Evolutionary conservation across 2,113 vertebrate genomes (phyloP).

Genomic region (Isichthys henryi): DNA sequence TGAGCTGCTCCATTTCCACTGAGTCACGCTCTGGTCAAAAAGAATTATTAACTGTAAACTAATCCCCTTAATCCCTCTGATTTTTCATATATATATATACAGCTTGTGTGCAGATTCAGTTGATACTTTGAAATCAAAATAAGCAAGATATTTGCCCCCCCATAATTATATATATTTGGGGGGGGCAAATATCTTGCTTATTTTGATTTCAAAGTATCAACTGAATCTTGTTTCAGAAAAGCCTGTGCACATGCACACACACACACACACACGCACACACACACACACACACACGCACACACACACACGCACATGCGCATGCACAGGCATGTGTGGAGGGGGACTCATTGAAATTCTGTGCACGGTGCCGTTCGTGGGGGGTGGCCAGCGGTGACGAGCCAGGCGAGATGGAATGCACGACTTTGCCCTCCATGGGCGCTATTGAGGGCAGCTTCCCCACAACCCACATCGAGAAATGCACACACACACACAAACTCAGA

Average conservation of each 20-base stretch:
- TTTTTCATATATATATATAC: not conserved
- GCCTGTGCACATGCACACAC: too few relatives aligned
- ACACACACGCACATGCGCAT: not conserved
- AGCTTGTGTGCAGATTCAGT: too few relatives aligned
- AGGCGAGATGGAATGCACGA: not conserved
- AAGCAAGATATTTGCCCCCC: too few relatives aligned
- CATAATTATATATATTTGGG: too few relatives aligned
- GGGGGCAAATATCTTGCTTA: not conserved
- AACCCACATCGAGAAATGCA: not conserved
- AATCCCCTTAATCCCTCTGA: conserved; percentile 6
- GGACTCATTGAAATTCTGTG: conserved; percentile 45
- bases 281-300: not conserved
- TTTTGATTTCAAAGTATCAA: not conserved
- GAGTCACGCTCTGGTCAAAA: conserved; percentile 41
- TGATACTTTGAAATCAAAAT: too few relatives aligned
- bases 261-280: too few relatives aligned
- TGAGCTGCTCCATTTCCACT: conserved; percentile 50
- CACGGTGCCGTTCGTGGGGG: conserved; percentile 27
- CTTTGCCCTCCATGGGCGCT: not conserved
- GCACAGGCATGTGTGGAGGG: not conserved
- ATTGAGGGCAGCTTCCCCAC: not conserved
- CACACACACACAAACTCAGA: not conserved
- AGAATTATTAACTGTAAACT: conserved; percentile 17
- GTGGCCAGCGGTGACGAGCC: conserved; percentile 11
- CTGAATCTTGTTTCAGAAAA: too few relatives aligned